Conservation (phyloP, 1,140 invertebrate species). For the Drosophila triauraria region DNA sequence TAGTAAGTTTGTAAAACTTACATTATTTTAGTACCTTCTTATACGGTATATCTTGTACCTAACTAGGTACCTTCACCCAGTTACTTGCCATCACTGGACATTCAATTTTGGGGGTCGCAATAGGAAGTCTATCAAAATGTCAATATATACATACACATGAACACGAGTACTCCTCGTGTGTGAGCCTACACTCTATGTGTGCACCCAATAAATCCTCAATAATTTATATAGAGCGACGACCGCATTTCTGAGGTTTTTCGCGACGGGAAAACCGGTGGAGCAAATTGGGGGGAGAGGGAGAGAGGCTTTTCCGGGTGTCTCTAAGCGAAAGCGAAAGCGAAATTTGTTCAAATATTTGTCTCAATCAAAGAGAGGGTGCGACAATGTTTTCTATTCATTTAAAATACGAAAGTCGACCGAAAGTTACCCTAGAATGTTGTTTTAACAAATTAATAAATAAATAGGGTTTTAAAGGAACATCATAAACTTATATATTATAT, state of each 20-base stretch:
- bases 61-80: background rate
- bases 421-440: background rate
- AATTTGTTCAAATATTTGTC: constrained; percentile 81
- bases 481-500: background rate
- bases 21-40: background rate
- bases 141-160: constrained; percentile 25
- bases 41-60: background rate
- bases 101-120: background rate
- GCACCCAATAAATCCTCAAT: constrained; percentile 66
- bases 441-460: too few species aligned
- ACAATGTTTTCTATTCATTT: constrained; percentile 9
- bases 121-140: constrained; percentile 57
- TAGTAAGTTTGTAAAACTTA: background rate
- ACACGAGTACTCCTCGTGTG: constrained; percentile 1
- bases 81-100: constrained; percentile 8
- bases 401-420: background rate
- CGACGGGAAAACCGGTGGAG: background rate
- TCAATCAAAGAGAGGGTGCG: constrained; percentile 58
- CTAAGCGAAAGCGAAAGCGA: constrained; percentile 24
- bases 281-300: background rate
- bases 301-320: constrained; percentile 23
- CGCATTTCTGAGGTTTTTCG: constrained; percentile 49
- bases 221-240: constrained; percentile 63
- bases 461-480: too few species aligned
- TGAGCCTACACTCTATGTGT: constrained; percentile 24